Evolutionary conservation across 2,888 invertebrate genomes (phyloP), one percentile per base, ranked within the genome.

Genomic region (Lampropteryx suffumata): DNA sequence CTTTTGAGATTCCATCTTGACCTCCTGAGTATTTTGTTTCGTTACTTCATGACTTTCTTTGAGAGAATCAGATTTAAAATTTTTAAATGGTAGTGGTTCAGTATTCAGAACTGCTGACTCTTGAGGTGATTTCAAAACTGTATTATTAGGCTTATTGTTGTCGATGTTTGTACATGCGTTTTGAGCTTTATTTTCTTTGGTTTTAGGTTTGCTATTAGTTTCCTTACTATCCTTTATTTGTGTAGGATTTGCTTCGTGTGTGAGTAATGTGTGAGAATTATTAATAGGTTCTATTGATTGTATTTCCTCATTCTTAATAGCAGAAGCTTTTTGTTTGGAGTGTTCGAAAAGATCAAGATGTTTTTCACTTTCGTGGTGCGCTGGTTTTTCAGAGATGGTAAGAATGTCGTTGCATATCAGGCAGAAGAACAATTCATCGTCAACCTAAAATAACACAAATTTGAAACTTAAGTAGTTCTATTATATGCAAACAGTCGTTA

Each of bases 351-450:
- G 7, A 1, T 26, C 24, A 10, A 29, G 9, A 34, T 61, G 61
- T 11, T n/a, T 24, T 9, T 14, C 35, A 41, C 32, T 43, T 9
- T 50, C 13, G 30, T 52, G 51, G 24, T 61, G 61, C 0, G 21
- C 45, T 0, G 17, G 9, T 29, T 55, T 52, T 6, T 56, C 42
- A n/a, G 13, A 11, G 3, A 54, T 33, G 2, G 45, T 26, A 9
- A 65, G 49, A 0, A 73, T 57, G 21, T 48, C 37, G 34, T 75
- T 75, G 51, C 82, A 82, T 9, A 72, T 80, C 17, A 81, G 48
- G 33, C 82, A 82, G 8, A 80, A 81, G 51, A 71, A 71, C 0
- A 70, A 67, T 21, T 51, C 56, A 1, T 73, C 73, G 36, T 79
- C 78, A 33, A 76, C 62, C 81, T 81, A 64, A 44, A 67, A 54